A percentile compares a stretch with the other conserved stretches of the same genome.
These are phyloP conservation scores for Chironex yamaguchii DNA, from an alignment of 30 jellyfish, hydroid and myxozoan genomes.

Conservation along the genomic window DNA sequence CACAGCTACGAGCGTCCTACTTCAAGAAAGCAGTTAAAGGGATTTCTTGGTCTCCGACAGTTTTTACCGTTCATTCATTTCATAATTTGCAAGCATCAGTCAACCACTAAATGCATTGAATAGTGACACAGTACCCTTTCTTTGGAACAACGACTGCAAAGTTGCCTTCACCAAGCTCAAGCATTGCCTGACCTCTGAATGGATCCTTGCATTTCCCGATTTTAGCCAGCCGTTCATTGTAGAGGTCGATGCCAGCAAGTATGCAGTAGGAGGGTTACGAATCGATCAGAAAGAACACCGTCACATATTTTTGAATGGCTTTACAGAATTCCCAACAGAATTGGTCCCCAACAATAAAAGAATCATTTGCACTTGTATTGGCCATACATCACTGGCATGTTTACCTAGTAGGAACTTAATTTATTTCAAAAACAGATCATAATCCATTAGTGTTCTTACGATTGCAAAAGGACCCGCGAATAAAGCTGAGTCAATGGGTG, in stretches of 20 bases:
- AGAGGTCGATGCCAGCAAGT: constrained; percentile 29
- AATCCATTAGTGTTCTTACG: neutral
- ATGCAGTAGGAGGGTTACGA: constrained; percentile 35
- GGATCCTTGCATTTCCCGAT: neutral
- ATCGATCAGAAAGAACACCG: constrained; percentile 3
- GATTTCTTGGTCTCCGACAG: constrained; percentile 46
- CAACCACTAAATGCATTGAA: constrained; percentile 9
- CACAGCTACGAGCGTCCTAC: neutral
- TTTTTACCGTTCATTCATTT: constrained; percentile 21
- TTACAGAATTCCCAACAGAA: constrained; percentile 9
- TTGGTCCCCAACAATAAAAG: constrained; percentile 18
- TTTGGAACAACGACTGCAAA: constrained; percentile 26
- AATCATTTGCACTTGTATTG: constrained; percentile 8
- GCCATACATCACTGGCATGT: constrained; percentile 41
- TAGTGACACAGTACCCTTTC: constrained; percentile 13
- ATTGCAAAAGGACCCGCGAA: neutral
- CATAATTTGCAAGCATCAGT: neutral
- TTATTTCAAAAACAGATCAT: constrained; percentile 15
- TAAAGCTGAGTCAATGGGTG: too few relatives aligned
- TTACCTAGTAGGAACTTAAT: constrained; percentile 18
- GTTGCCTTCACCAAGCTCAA: constrained; percentile 5
- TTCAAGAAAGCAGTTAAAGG: constrained; percentile 3
- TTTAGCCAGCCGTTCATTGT: constrained; percentile 6
- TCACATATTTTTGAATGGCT: constrained; percentile 2
- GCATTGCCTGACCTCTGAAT: constrained; percentile 7